phyloP scores from a whole-genome alignment of 2,888 invertebrate genomes.

The Osedax frankpressi region DNA sequence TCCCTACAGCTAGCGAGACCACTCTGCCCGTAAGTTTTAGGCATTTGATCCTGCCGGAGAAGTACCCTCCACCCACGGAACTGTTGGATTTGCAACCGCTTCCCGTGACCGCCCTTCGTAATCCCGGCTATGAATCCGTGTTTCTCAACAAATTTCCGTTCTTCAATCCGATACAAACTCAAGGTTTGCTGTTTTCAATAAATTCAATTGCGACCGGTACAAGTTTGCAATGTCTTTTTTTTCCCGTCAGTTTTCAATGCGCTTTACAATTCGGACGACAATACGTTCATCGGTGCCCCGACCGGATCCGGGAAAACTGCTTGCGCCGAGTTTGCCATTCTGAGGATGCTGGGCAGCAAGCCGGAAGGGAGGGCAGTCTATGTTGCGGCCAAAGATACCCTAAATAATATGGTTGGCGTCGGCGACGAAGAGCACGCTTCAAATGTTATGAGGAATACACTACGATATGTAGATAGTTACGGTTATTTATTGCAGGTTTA shows the following conservation, averaged over 20 bases:
- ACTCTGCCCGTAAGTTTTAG: constrained; percentile 91
- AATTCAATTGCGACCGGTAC: too few species aligned
- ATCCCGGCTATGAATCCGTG: constrained; percentile 68
- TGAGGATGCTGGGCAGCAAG: constrained; percentile 55
- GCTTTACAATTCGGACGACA: constrained; percentile 93
- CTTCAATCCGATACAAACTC: constrained; percentile 97
- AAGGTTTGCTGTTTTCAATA: constrained; percentile 73
- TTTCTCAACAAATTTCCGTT: constrained; percentile 75
- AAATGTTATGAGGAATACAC: too few species aligned
- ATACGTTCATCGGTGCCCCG: constrained; percentile 68
- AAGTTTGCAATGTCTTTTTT: too few species aligned
- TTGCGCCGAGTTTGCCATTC: constrained; percentile 85
- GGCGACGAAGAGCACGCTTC: background rate
- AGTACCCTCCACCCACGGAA: constrained; percentile 94
- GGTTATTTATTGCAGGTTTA: constrained; percentile 55
- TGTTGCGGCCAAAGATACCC: constrained; percentile 73
- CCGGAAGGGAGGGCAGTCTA: constrained; percentile 69
- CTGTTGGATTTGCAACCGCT: constrained; percentile 87
- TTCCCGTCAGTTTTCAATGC: constrained; percentile 74
- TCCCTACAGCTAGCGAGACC: constrained; percentile 67
- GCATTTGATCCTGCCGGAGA: constrained; percentile 90
- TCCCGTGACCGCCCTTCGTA: constrained; percentile 75
- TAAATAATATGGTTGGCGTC: constrained; percentile 57
- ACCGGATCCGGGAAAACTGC: constrained; percentile 62
- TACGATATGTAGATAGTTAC: too few species aligned